Conservation (phyloP, 2,113 vertebrate genomes). For the Paratilapia polleni region DNA sequence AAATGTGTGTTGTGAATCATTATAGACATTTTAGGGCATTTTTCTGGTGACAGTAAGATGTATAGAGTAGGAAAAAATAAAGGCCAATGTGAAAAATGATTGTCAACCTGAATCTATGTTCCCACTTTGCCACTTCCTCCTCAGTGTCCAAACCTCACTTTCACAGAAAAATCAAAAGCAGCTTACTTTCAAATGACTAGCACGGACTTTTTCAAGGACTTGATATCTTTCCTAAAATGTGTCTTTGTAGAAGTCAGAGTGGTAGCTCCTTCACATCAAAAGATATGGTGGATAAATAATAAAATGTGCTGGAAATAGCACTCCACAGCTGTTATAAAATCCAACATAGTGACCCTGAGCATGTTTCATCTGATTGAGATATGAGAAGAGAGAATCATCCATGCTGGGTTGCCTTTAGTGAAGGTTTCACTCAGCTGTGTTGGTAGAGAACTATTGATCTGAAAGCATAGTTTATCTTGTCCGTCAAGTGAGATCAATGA, state of each 20-base stretch:
- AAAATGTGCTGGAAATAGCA: conserved; percentile 2
- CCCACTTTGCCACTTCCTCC: not conserved
- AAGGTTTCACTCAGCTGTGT: not conserved
- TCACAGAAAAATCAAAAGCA: conserved; percentile 10
- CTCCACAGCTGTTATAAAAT: conserved; percentile 20
- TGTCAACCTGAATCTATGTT: not conserved
- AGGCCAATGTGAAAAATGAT: not conserved
- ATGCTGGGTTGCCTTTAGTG: not conserved
- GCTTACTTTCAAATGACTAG: not conserved
- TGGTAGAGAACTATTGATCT: conserved; percentile 28
- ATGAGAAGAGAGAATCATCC: conserved; percentile 11
- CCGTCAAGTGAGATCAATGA: conserved; percentile 5
- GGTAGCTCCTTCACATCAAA: conserved; percentile 4
- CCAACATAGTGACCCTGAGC: conserved; percentile 4
- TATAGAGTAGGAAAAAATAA: not conserved
- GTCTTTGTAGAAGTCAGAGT: not conserved
- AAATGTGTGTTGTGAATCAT: not conserved
- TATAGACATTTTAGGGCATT: not conserved
- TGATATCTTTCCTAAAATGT: conserved; percentile 4
- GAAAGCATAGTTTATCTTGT: not conserved
- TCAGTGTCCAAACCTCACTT: not conserved
- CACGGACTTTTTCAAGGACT: conserved; percentile 14
- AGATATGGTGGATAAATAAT: conserved; percentile 13
- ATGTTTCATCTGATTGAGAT: conserved; percentile 16
- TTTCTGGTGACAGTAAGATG: not conserved